These are phyloP conservation scores for Merops nubicus DNA, from an alignment of 2,113 vertebrate species.

Conservation along the genomic window DNA sequence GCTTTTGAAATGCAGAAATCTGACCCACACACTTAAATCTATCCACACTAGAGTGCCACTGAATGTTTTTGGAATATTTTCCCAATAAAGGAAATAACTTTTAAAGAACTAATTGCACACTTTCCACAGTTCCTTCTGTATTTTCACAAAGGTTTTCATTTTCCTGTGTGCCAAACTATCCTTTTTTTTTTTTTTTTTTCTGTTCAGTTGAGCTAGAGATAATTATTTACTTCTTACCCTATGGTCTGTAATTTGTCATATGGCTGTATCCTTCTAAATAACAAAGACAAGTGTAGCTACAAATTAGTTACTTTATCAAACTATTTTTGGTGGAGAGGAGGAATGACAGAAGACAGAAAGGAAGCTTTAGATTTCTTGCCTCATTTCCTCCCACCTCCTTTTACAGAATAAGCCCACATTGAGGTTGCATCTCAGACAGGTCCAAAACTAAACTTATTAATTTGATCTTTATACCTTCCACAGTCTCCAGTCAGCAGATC, in stretches of 20 bases:
- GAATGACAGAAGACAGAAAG: background rate
- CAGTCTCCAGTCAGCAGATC: background rate
- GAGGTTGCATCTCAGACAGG: background rate
- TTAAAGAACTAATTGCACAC: background rate
- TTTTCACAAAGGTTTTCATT: background rate
- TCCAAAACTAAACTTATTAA: background rate
- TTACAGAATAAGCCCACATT: background rate
- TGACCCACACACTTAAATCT: background rate
- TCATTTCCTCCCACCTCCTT: fast-evolving
- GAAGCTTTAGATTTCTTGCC: background rate
- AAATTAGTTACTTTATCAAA: background rate
- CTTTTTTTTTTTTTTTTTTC: background rate
- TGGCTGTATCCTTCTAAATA: background rate
- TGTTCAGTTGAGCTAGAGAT: background rate
- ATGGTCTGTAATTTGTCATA: background rate
- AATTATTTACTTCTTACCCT: background rate
- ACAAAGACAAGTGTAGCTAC: background rate
- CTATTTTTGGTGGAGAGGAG: background rate
- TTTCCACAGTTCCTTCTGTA: background rate
- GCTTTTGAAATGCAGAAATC: background rate
- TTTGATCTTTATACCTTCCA: background rate
- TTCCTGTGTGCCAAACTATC: background rate
- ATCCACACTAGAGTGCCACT: background rate
- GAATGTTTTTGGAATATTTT: background rate
- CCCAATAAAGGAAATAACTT: background rate